Conservation (phyloP, 2,888 invertebrate genomes). For the Cylindroiulus punctatus region DNA sequence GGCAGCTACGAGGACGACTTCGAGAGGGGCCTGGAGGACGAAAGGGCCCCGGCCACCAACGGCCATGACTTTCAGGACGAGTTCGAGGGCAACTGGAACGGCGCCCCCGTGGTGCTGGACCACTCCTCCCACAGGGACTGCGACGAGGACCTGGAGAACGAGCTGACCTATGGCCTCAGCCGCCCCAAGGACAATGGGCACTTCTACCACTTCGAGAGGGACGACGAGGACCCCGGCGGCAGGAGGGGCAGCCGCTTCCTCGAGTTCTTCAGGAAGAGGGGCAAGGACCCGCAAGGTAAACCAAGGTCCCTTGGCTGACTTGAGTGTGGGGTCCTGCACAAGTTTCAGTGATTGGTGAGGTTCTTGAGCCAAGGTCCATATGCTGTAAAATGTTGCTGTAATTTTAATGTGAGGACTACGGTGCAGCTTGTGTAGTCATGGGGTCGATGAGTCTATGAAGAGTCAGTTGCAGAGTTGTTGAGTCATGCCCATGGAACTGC, state of each 20-base stretch:
- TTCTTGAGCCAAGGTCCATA: no score
- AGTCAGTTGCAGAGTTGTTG: no score
- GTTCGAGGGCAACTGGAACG: constrained; percentile 28
- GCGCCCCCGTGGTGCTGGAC: constrained; percentile 46
- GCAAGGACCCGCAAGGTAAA: background rate
- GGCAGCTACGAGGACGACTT: constrained; percentile 56
- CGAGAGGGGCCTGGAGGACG: constrained; percentile 51
- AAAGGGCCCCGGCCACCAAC: constrained; percentile 34
- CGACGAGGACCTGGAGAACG: constrained; percentile 55
- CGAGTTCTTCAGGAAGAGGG: constrained; percentile 8
- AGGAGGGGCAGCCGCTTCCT: background rate
- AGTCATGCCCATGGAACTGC: background rate
- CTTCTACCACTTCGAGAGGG: constrained; percentile 45
- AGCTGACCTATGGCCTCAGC: background rate
- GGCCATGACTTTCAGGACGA: background rate
- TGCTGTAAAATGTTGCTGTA: no score
- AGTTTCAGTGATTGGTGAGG: no score
- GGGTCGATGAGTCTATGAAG: no score
- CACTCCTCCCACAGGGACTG: constrained; percentile 52
- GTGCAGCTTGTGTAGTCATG: no score
- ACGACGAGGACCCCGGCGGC: background rate
- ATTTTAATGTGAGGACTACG: no score
- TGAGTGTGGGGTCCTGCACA: no score
- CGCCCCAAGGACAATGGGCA: constrained; percentile 13
- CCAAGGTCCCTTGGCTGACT: background rate